Evolutionary conservation across 2,797 vertebrate species (phyloP).

Genomic region (Coluber constrictor): DNA sequence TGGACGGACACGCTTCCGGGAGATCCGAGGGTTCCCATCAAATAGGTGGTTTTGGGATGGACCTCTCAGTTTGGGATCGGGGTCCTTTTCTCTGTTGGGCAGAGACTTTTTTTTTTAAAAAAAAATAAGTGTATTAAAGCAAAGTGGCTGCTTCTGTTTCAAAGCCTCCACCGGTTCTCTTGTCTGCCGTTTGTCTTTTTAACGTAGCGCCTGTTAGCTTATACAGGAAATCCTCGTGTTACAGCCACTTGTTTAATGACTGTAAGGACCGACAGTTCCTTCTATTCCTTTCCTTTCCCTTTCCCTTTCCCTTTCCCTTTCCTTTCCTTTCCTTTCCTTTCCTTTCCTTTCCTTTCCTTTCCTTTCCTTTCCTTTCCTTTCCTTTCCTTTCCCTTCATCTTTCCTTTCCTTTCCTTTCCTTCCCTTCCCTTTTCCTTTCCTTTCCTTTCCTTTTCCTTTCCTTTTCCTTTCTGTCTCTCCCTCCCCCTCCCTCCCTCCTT

Average conservation of each 20-base stretch:
- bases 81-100: neutral
- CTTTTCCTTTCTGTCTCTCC: no score
- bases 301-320: neutral
- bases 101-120: neutral
- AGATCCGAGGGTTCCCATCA: no score
- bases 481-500: no score
- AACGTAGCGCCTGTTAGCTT: neutral
- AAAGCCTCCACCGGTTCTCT: neutral
- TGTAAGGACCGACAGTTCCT: neutral
- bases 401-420: neutral
- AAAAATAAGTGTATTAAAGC: constrained; percentile 1
- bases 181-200: neutral
- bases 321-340: no score
- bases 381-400: neutral
- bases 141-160: neutral
- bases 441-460: no score
- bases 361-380: no score
- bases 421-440: no score
- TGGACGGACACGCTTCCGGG: no score
- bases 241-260: neutral
- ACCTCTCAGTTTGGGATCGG: no score
- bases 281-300: neutral
- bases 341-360: no score
- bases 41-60: no score
- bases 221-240: neutral